Evolutionary conservation across 2,113 vertebrate species (phyloP).

Genomic region (Varanus komodoensis): DNA sequence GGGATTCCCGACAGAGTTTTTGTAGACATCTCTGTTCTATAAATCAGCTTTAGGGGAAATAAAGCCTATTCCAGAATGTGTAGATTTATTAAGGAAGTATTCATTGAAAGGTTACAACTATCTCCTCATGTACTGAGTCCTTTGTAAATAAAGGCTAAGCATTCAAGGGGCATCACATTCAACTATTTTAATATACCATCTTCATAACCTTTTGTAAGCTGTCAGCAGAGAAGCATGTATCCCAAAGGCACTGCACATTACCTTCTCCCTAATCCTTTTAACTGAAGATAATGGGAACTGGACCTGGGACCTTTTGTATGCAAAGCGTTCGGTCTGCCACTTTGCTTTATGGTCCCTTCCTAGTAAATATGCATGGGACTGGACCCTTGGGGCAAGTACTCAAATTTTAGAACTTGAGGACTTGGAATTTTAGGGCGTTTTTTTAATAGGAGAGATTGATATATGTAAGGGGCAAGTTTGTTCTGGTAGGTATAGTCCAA

Average conservation of each 20-base stretch:
- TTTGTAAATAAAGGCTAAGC: conserved; percentile 36
- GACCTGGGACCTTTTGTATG: neutral
- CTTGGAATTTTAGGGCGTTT: no score
- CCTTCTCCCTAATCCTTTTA: neutral
- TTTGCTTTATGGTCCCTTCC: no score
- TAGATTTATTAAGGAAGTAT: conserved; percentile 30
- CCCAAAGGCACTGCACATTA: conserved; percentile 27
- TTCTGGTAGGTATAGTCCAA: no score
- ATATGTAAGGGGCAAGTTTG: no score
- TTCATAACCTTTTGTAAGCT: conserved; percentile 46
- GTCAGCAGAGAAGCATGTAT: conserved; percentile 13
- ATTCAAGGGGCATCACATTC: conserved; percentile 51
- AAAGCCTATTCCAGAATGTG: neutral
- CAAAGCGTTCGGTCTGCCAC: no score
- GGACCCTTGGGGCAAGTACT: no score
- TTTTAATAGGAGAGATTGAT: no score
- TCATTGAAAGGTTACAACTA: conserved; percentile 36
- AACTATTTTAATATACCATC: conserved; percentile 61
- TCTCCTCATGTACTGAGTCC: conserved; percentile 27
- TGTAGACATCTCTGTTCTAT: neutral
- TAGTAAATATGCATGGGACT: no score
- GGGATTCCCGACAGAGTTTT: neutral
- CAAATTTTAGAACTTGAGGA: no score
- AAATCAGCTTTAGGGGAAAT: neutral
- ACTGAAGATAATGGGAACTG: neutral